Percentiles rank a stretch among this genome's conserved stretches.
phyloP scores from a whole-genome alignment of 1,140 invertebrate species.

The Sinonovacula constricta region DNA sequence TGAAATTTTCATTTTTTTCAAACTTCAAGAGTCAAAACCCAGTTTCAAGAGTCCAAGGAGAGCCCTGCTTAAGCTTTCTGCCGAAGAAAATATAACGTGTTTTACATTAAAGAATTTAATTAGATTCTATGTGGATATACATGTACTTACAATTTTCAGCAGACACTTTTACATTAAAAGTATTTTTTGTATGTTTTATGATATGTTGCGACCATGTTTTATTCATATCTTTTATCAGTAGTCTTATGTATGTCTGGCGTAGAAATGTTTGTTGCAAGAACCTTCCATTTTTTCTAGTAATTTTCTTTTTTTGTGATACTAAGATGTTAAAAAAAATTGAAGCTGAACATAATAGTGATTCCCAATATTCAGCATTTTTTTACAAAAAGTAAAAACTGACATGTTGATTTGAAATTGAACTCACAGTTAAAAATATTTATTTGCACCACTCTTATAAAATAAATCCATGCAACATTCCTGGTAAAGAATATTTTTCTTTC shows the following conservation, averaged over 20 bases:
- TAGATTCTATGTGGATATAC: neutral
- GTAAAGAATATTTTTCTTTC: too few species aligned
- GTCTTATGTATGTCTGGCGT: too few species aligned
- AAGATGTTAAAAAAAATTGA: too few species aligned
- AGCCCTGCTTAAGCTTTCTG: neutral
- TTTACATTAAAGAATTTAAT: neutral
- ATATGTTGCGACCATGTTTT: neutral
- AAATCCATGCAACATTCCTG: too few species aligned
- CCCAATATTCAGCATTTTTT: neutral
- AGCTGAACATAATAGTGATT: too few species aligned
- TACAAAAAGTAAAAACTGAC: too few species aligned
- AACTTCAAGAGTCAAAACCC: neutral
- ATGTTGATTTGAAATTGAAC: too few species aligned
- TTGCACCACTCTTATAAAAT: too few species aligned
- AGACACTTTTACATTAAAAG: neutral
- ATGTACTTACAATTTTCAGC: neutral
- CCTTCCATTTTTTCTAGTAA: too few species aligned
- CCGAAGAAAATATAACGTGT: neutral
- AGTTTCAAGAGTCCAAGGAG: neutral
- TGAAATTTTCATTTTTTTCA: neutral
- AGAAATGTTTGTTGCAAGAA: too few species aligned
- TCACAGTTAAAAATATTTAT: too few species aligned
- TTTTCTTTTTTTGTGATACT: too few species aligned
- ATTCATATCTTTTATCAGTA: neutral
- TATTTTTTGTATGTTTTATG: neutral